Conservation (phyloP, 2,797 vertebrate species). For the Pseudomugil tenellus region DNA sequence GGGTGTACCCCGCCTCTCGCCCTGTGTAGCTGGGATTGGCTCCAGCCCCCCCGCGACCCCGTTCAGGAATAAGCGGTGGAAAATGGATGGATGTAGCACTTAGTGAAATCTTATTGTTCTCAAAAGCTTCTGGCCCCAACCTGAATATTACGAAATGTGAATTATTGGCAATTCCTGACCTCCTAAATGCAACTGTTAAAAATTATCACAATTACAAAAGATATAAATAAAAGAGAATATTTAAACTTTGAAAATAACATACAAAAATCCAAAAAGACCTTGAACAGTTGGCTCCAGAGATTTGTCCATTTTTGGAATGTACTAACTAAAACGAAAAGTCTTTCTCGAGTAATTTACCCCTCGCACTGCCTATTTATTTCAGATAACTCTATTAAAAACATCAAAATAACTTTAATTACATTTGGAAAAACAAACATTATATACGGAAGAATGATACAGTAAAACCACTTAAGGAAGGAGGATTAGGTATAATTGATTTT, state of each 20-base stretch:
- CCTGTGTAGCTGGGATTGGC: too few species aligned
- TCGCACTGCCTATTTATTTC: too few species aligned
- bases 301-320: rapidly evolving
- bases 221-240: neutral
- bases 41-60: too few species aligned
- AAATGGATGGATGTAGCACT: too few species aligned
- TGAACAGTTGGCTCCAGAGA: too few species aligned
- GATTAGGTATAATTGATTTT: neutral
- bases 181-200: neutral
- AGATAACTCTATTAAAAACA: too few species aligned
- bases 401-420: too few species aligned
- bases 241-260: too few species aligned
- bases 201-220: neutral
- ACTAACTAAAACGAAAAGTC: neutral
- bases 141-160: neutral
- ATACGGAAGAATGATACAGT: neutral
- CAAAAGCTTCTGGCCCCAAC: too few species aligned
- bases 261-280: too few species aligned
- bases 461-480: neutral
- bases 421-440: neutral
- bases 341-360: neutral
- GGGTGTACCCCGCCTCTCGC: too few species aligned
- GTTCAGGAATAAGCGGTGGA: too few species aligned
- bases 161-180: neutral
- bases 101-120: neutral